phyloP scores from a whole-genome alignment of 2,888 invertebrate genomes.

The Ephialtes manifestator region DNA sequence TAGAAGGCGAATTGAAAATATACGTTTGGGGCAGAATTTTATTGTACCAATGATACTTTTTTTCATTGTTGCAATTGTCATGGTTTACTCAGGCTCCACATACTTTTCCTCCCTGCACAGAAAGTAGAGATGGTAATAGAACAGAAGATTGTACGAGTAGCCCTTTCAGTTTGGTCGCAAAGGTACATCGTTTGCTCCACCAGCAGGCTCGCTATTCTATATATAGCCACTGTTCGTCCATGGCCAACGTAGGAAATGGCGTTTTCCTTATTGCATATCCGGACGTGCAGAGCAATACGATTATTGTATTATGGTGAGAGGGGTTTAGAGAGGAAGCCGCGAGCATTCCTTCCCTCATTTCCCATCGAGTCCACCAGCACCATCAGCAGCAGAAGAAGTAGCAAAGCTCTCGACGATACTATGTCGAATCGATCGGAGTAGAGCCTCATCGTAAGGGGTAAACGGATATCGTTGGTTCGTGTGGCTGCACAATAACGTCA shows the following conservation, averaged over 20 bases:
- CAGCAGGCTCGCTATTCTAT: slow-evolving; percentile 17
- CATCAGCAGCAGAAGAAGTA: slow-evolving; percentile 2
- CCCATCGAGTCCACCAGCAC: slow-evolving; percentile 45
- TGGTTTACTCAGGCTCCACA: background rate
- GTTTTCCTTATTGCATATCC: slow-evolving; percentile 78
- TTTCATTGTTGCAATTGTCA: background rate
- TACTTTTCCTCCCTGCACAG: background rate
- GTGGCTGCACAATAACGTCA: slow-evolving; percentile 60
- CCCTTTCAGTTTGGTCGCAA: background rate
- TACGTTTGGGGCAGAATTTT: background rate
- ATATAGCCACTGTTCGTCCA: slow-evolving; percentile 22
- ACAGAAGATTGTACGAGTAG: slow-evolving; percentile 2
- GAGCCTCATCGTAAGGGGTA: slow-evolving; percentile 48
- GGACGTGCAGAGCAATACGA: slow-evolving; percentile 79
- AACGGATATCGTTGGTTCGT: slow-evolving; percentile 64
- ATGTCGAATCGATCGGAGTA: slow-evolving; percentile 47
- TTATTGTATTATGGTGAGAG: slow-evolving; percentile 75
- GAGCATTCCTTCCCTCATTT: slow-evolving; percentile 56
- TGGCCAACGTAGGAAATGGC: slow-evolving; percentile 67
- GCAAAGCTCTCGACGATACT: slow-evolving; percentile 52
- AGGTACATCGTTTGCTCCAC: slow-evolving; percentile 8
- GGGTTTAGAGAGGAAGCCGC: slow-evolving; percentile 25
- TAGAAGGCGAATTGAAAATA: background rate
- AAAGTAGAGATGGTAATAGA: slow-evolving; percentile 11
- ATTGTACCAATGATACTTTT: background rate